Base-by-base conservation (phyloP, 2,888 invertebrate genomes). In the Horisme vitalbata region DNA sequence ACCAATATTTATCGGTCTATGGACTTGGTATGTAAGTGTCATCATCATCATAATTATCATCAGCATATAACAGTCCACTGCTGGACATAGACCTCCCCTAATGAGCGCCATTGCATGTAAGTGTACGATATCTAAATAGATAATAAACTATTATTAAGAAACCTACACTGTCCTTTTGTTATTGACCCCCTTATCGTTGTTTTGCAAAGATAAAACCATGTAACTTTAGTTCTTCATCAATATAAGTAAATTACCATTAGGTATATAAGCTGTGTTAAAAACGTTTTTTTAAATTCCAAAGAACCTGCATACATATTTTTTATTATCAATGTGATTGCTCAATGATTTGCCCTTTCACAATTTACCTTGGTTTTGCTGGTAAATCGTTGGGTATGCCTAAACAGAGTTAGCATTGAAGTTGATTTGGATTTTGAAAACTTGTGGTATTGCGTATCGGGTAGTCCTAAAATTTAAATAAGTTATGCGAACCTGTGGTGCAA, bases 401-500 rank as follows among this genome's bases (percentile, higher is more conserved):
- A 31, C 63, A 59, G 41, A 32, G 28, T 31, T 48, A 20, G 27
- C 31, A 13, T 31, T 53, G 56, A 48, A 41, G 50, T 59, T 59
- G 52, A 63, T 54, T 62, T 48, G 57, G 55, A 50, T 5, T 58
- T 58, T 57, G 60, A 57, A 60, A 62, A 61, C 57, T 13, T 34
- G 28, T 26, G 12, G n/a, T 44, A 11, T 7, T 24, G 13, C 11
- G 10, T 32, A 33, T 38, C 9, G 6, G 28, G n/a, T n/a, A n/a
- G n/a, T n/a, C n/a, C n/a, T n/a, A n/a, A n/a, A n/a, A n/a, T n/a
- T n/a, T n/a, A n/a, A n/a, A 30, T 33, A 20, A 13, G 33, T 41
- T 41, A 65, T 63, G 68, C 73, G 54, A 76, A 86, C 85, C 86
- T 86, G 83, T 79, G 82, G 80, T 73, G 82, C 79, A 61, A 79